Percentiles rank a stretch among this genome's conserved stretches.
phyloP scores from a whole-genome alignment of 2,113 vertebrate species.

The Falco punctatus region DNA sequence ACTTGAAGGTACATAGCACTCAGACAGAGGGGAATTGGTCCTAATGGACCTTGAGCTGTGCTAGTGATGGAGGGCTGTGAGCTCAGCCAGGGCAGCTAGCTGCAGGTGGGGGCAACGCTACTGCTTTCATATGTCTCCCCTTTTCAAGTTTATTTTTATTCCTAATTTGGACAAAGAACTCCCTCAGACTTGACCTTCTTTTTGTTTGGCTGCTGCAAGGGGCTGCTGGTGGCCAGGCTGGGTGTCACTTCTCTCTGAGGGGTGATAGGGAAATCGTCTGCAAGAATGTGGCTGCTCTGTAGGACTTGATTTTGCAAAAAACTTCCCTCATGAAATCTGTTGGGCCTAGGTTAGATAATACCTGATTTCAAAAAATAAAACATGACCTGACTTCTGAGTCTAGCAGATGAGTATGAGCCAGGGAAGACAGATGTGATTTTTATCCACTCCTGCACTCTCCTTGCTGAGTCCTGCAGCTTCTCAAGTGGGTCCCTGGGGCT shows the following conservation, averaged over 20 bases:
- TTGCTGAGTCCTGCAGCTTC: neutral
- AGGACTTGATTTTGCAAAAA: neutral
- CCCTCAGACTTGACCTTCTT: neutral
- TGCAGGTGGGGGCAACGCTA: neutral
- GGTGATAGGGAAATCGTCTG: neutral
- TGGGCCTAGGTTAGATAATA: neutral
- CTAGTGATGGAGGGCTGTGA: neutral
- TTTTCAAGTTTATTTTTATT: neutral
- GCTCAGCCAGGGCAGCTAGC: neutral
- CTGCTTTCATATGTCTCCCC: neutral
- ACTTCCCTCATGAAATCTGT: neutral
- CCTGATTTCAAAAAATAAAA: neutral
- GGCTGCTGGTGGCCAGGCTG: neutral
- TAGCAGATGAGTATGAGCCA: neutral
- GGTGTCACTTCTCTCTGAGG: neutral
- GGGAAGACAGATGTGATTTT: neutral
- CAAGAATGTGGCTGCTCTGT: neutral
- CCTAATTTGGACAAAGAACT: neutral
- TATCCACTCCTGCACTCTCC: neutral
- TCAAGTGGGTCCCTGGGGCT: no score
- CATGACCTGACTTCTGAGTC: neutral
- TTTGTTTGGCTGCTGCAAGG: neutral
- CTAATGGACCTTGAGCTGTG: constrained; percentile 19
- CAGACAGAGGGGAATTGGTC: neutral
- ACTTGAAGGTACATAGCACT: neutral